Conservation (phyloP, 1,140 invertebrate genomes). For the Eufriesea mexicana region DNA sequence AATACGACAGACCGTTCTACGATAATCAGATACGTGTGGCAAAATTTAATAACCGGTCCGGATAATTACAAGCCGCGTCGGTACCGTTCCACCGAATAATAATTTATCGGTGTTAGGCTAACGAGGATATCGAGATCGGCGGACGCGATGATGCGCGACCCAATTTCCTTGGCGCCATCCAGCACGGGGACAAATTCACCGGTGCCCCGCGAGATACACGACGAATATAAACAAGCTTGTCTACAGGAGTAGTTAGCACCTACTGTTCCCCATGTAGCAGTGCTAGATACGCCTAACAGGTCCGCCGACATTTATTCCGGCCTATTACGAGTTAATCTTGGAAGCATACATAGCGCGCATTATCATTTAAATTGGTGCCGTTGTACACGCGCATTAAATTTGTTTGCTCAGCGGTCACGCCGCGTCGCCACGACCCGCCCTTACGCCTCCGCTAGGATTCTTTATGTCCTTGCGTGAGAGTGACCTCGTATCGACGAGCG, state of each 20-base stretch:
- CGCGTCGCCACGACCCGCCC: not conserved
- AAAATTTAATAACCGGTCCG: constrained; percentile 55
- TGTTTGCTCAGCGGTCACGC: constrained; percentile 64
- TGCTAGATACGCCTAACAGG: constrained; percentile 68
- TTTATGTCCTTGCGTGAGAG: constrained; percentile 38
- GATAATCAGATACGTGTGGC: constrained; percentile 45
- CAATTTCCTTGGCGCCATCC: constrained; percentile 55
- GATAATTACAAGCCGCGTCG: constrained; percentile 48
- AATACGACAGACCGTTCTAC: constrained; percentile 26
- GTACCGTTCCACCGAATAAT: constrained; percentile 21
- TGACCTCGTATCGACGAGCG: not conserved
- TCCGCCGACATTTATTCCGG: constrained; percentile 67
- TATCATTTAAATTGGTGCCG: constrained; percentile 77
- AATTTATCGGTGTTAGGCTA: constrained; percentile 43
- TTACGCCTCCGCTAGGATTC: constrained; percentile 44
- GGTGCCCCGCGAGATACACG: constrained; percentile 13
- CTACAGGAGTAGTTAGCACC: constrained; percentile 69
- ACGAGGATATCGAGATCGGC: constrained; percentile 35
- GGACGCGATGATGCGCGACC: constrained; percentile 36
- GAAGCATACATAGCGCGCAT: constrained; percentile 67
- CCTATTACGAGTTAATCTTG: constrained; percentile 70
- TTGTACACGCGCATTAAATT: constrained; percentile 71
- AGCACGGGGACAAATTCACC: constrained; percentile 47
- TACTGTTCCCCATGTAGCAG: constrained; percentile 60
- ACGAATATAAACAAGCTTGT: constrained; percentile 67